Evolutionary conservation across 2,113 vertebrate genomes (phyloP).

Genomic region (Pundamilia nyererei): DNA sequence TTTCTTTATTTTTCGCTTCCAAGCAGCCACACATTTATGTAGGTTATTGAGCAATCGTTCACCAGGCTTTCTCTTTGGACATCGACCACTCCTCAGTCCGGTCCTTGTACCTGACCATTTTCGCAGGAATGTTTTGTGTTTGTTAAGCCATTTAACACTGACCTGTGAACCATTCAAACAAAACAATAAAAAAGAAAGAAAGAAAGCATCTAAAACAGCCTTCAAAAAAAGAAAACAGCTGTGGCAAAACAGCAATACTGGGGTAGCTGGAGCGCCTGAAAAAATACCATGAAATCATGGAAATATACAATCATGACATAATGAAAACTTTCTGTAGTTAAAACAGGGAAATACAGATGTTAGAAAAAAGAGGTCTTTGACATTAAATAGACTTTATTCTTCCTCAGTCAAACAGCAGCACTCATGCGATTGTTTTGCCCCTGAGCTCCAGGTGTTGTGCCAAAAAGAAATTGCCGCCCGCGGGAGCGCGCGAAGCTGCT

Average conservation of each 20-base stretch:
- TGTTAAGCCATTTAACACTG: background rate
- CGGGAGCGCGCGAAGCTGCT: fast-evolving
- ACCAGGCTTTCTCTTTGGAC: background rate
- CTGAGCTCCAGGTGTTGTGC: background rate
- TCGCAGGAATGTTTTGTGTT: fast-evolving
- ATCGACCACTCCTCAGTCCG: background rate
- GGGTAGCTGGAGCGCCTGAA: background rate
- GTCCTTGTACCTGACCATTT: background rate
- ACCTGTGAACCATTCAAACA: background rate
- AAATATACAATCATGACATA: background rate
- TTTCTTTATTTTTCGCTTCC: background rate
- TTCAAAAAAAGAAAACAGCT: background rate
- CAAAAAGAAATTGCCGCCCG: background rate
- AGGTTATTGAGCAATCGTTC: background rate
- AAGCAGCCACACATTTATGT: background rate
- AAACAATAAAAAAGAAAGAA: background rate
- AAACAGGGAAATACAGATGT: background rate
- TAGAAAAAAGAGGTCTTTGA: background rate
- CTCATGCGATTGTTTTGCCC: background rate
- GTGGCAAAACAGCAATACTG: background rate
- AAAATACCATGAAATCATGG: background rate
- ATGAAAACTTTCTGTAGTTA: background rate
- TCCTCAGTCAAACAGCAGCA: background rate
- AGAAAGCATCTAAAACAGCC: background rate
- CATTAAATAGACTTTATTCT: background rate